These are phyloP conservation scores for Oceanodroma leucorhoa DNA, from an alignment of 2,797 vertebrate genomes.

Conservation along the genomic window DNA sequence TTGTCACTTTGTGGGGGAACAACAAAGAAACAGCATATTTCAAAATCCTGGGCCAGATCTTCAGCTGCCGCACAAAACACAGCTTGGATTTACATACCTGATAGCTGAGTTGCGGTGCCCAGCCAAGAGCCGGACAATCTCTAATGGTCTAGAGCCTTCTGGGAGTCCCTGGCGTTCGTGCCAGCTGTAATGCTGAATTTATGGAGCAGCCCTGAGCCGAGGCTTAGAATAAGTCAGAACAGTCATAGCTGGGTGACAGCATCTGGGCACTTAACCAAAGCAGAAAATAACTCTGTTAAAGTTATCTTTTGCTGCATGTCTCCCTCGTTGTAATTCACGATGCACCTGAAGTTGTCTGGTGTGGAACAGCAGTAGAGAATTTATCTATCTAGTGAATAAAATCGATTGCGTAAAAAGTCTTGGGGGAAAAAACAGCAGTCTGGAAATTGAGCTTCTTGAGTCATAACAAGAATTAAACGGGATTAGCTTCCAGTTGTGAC, in stretches of 20 bases:
- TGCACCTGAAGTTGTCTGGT: not conserved
- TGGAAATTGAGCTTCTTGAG: not conserved
- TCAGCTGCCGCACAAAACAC: not conserved
- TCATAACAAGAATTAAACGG: not conserved
- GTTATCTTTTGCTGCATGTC: fast-evolving
- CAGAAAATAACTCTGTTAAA: not conserved
- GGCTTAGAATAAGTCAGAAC: not conserved
- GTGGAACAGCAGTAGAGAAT: not conserved
- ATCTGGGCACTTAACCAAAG: not conserved
- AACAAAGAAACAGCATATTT: not conserved
- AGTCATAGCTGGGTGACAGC: not conserved
- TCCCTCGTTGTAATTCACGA: fast-evolving
- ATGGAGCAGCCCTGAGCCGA: not conserved
- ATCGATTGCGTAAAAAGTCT: not conserved
- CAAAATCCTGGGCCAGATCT: not conserved
- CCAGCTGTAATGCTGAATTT: not conserved
- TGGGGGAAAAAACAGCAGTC: not conserved
- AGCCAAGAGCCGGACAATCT: not conserved
- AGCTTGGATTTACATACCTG: not conserved
- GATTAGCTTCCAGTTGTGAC: not conserved
- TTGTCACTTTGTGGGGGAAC: not conserved
- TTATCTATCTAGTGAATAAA: not conserved
- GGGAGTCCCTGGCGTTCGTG: fast-evolving
- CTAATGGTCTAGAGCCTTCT: not conserved
- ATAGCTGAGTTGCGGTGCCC: not conserved